Evolutionary conservation across 2,113 vertebrate genomes (phyloP), one percentile per base, ranked within the genome.

Genomic region (Vulpes vulpes): DNA sequence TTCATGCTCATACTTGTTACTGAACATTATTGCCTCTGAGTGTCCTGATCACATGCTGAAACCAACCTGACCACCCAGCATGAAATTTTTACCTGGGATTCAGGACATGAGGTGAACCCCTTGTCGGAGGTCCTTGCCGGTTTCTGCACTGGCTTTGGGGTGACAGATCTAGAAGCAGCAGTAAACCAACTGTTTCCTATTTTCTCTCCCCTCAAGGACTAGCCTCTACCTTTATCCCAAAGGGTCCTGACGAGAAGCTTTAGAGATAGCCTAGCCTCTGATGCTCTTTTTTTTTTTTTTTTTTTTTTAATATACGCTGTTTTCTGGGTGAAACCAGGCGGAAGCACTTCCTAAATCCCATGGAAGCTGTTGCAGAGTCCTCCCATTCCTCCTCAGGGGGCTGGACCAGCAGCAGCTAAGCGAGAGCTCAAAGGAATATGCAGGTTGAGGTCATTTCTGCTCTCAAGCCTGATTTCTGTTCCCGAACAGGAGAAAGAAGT

Each of bases 1-100:
- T 87, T 97, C 96, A 94, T 94, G 96, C 60, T 96, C 25, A 3
- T 78, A 78, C 95, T 94, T 97, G 94, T 93, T 92, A 88, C 71
- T 90, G 35, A 94, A 74, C 59, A 38, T 76, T 57, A 80, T 87
- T 94, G 71, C 53, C 55, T 91, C 73, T 90, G 69, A 97, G 64
- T 30, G 55, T 90, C 59, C 69, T 30, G 59, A 92, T 93, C 84
- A 64, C 10, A 27, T 0, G 2, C 62, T 62, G 60, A 93, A 67
- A 85, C 67, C 38, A n/a, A 67, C 74, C 62, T 92, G 96, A 76
- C 94, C 97, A 96, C 92, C 89, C 91, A 98, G 81, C 25, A 22
- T 43, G 87, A 78, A 51, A 64, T 51, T 73, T 88, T 89, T 81
- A 79, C 88, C 69, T 92, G 22, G 71, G 78, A 88, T 67, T 87